Evolutionary conservation across 2,888 invertebrate genomes (phyloP), one percentile per base, ranked within the genome.

Genomic region (Gymnoscelis rufifasciata): DNA sequence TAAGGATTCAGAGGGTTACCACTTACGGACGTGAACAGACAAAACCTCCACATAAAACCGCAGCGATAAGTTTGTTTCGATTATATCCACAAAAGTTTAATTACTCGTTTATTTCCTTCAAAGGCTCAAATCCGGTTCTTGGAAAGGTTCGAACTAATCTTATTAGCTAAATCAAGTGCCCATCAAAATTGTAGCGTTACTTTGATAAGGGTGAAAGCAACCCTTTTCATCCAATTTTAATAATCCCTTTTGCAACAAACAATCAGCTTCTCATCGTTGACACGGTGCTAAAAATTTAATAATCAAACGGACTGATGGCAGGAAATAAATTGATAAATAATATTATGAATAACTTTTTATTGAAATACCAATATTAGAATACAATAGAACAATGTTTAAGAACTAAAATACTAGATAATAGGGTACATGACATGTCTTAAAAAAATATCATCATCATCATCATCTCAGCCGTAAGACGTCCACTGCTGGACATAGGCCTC

Each of bases 101-200:
- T 7, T 11, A 3, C 10, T 29, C 12, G 4, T 14, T 23, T 3
- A 19, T 35, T 19, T 35, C 31, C n/a, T 15, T 31, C n/a, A 15
- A 33, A 15, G n/a, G 6, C 19, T 5, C 5, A 15, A 15, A 33
- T n/a, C 14, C 31, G 13, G 31, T 33, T 33, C 31, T n/a, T 33
- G 15, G 33, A 44, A 44, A 12, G 31, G 38, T 24, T 24, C 1
- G 4, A 38, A 44, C 11, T 42, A 42, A 35, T 42, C 38, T 33
- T 26, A 44, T 44, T 44, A 38, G n/a, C 11, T 15, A 31, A 44
- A 44, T 44, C 38, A 38, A 44, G 33, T 38, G 38, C 38, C 44
- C 19, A 31, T 44, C 44, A 38, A 44, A 44, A 38, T 31, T 19
- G 35, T 33, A 31, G 12, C 19, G 19, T 27, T 27, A 19, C 19